Percentiles rank a stretch among this genome's conserved stretches.
Evolutionary conservation across 2,888 invertebrate genomes (phyloP).

Genomic region (Leptopilina myrica): DNA sequence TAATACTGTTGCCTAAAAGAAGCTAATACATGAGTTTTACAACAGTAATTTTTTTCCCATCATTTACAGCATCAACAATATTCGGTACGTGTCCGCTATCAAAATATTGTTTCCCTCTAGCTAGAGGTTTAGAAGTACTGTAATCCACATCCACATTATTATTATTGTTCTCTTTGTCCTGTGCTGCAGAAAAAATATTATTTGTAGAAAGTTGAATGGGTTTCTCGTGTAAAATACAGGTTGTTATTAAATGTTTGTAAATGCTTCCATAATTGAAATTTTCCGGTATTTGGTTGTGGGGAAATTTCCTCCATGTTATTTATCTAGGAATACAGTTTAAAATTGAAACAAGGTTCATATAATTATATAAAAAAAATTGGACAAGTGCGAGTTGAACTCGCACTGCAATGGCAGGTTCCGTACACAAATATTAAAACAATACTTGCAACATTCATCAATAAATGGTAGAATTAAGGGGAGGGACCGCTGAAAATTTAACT

Average conservation of each 20-base stretch:
- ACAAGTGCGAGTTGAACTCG: too few relatives aligned
- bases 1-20: conserved; percentile 8
- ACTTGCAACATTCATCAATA: too few relatives aligned
- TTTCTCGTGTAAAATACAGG: neutral
- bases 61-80: conserved; percentile 4
- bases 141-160: conserved; percentile 35
- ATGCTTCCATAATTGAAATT: conserved; percentile 3
- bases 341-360: too few relatives aligned
- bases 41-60: neutral
- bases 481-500: too few relatives aligned
- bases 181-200: neutral
- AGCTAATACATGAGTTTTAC: neutral
- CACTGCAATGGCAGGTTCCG: too few relatives aligned
- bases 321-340: too few relatives aligned
- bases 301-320: conserved; percentile 3
- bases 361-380: too few relatives aligned
- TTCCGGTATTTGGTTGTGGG: conserved; percentile 2
- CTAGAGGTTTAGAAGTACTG: conserved; percentile 18
- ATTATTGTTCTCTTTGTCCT: neutral
- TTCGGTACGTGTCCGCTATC: conserved; percentile 7
- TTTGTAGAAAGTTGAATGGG: neutral
- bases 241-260: neutral
- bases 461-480: too few relatives aligned
- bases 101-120: conserved; percentile 9
- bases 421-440: too few relatives aligned